phyloP scores from a whole-genome alignment of 1,140 invertebrate genomes.

The Musca domestica region DNA sequence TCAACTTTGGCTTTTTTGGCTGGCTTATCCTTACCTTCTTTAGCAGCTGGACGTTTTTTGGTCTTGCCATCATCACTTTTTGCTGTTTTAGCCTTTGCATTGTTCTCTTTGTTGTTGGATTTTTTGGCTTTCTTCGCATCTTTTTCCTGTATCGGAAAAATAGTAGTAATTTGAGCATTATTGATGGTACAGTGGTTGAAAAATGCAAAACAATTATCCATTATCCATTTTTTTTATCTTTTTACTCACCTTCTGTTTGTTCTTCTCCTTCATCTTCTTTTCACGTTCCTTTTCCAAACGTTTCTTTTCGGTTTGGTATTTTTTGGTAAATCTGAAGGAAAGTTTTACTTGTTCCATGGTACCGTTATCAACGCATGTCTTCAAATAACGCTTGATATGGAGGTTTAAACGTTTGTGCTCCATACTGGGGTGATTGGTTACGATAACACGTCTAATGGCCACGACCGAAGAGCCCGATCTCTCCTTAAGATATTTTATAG shows the following conservation, averaged over 20 bases:
- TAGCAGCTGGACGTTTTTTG: neutral
- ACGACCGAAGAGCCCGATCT: conserved; percentile 10
- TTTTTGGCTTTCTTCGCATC: neutral
- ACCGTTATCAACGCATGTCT: neutral
- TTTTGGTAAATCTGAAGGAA: conserved; percentile 5
- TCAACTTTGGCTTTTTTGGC: neutral
- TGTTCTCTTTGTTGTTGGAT: neutral
- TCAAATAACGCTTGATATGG: neutral
- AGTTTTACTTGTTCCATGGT: conserved; percentile 2
- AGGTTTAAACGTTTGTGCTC: conserved; percentile 15
- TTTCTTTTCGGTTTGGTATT: neutral
- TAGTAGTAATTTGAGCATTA: neutral
- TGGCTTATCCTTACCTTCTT: neutral
- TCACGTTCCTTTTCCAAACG: neutral
- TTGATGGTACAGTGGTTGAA: no score
- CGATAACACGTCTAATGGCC: conserved; percentile 15
- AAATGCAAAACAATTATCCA: neutral
- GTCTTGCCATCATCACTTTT: neutral
- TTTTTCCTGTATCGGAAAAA: neutral
- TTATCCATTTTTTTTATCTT: neutral
- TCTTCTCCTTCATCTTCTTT: neutral
- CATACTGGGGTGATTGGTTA: conserved; percentile 18
- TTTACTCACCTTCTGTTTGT: neutral
- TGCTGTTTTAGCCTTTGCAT: neutral
- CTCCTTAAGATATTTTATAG: conserved; percentile 10